phyloP scores from a whole-genome alignment of 2,113 vertebrate species.

The Thunnus thynnus region DNA sequence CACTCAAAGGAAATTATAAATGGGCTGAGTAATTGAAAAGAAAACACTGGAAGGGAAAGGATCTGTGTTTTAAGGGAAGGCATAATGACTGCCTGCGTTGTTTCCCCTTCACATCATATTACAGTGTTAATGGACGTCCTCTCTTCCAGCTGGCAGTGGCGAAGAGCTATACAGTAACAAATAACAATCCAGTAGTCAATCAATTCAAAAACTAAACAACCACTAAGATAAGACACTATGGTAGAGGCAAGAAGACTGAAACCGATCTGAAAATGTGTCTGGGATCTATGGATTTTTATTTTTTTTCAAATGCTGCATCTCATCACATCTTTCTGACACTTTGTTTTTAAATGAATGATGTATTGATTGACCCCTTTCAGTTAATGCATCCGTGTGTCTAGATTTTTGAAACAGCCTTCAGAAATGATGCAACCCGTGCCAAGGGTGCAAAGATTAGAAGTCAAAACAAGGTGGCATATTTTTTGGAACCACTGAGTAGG shows the following conservation, averaged over 20 bases:
- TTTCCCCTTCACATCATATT: constrained; percentile 68
- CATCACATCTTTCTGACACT: not conserved
- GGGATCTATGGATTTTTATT: not conserved
- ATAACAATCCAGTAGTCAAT: constrained; percentile 51
- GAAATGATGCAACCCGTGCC: not conserved
- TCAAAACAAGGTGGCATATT: constrained; percentile 7
- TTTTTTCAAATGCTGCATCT: not conserved
- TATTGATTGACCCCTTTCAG: not conserved
- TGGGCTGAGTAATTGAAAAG: constrained; percentile 64
- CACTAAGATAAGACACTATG: not conserved
- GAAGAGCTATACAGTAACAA: constrained; percentile 26
- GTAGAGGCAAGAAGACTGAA: not conserved
- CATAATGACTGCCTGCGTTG: constrained; percentile 53
- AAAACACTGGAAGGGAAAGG: constrained; percentile 72
- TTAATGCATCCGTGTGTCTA: not conserved
- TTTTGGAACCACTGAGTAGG: not conserved
- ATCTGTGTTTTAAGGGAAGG: constrained; percentile 62
- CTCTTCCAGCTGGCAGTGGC: constrained; percentile 31
- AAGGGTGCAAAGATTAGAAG: not conserved
- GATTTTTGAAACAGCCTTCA: not conserved
- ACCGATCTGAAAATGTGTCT: not conserved
- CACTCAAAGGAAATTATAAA: constrained; percentile 72
- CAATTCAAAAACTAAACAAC: constrained; percentile 18
- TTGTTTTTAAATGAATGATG: not conserved
- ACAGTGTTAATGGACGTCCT: constrained; percentile 54